Evolutionary conservation across 2,113 vertebrate genomes (phyloP).

Genomic region (Corvus cornix): DNA sequence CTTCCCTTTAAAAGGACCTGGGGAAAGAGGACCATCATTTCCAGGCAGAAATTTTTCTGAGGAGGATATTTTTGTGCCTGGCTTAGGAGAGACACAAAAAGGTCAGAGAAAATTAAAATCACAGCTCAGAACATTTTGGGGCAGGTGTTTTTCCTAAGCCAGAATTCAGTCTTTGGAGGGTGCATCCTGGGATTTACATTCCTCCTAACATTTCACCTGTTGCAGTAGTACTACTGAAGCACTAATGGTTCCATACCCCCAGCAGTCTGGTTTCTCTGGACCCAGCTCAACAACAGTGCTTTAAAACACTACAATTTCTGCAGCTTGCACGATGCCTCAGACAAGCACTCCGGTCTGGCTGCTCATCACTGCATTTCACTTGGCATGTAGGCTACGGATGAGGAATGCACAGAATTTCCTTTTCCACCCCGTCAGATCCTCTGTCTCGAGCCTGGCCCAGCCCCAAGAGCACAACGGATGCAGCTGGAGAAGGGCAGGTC

Average conservation of each 20-base stretch:
- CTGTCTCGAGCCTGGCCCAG: constrained; percentile 64
- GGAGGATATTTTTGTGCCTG: constrained; percentile 52
- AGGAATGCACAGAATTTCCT: constrained; percentile 78
- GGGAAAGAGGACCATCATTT: constrained; percentile 38
- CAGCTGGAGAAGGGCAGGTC: constrained; percentile 75
- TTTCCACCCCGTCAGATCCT: constrained; percentile 71
- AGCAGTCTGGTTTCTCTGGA: background rate
- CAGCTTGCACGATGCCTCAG: background rate
- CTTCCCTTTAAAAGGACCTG: constrained; percentile 4
- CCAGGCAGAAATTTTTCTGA: constrained; percentile 43
- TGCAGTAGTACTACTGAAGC: background rate
- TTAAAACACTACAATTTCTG: background rate
- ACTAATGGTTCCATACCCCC: background rate
- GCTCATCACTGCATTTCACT: constrained; percentile 47
- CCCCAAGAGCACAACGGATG: constrained; percentile 67
- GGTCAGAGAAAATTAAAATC: constrained; percentile 61
- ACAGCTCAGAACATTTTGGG: constrained; percentile 62
- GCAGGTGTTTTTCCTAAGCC: constrained; percentile 62
- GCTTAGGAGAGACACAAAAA: constrained; percentile 4
- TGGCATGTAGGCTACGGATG: constrained; percentile 45
- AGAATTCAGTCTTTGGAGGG: background rate
- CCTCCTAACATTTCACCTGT: constrained; percentile 14
- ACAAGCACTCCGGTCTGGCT: background rate
- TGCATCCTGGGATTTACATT: background rate
- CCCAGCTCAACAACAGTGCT: background rate